Conservation (phyloP, 2,888 invertebrate species). For the Athalia rosae region DNA sequence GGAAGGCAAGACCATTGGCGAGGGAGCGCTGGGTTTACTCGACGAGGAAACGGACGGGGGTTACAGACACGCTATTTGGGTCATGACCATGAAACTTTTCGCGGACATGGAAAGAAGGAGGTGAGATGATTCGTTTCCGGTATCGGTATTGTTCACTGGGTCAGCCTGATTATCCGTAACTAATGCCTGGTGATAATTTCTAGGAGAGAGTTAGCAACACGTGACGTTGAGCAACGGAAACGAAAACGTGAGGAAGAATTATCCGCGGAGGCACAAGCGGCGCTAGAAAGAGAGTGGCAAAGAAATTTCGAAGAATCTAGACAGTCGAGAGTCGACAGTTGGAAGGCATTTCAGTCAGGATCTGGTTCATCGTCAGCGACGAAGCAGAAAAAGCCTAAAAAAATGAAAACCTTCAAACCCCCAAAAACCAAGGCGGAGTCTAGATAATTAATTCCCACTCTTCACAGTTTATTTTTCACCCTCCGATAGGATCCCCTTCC, state of each 20-base stretch:
- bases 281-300: conserved; percentile 96
- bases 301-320: conserved; percentile 99
- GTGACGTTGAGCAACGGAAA: conserved; percentile 95
- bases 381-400: conserved; percentile 87
- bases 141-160: too few species aligned
- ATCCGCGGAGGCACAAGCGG: conserved; percentile 92
- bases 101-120: conserved; percentile 97
- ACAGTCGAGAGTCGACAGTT: conserved; percentile 93
- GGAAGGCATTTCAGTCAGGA: conserved; percentile 90
- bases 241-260: conserved; percentile 95
- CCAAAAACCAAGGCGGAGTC: conserved; percentile 96
- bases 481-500: neutral
- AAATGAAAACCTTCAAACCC: conserved; percentile 90
- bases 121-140: conserved; percentile 51
- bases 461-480: neutral
- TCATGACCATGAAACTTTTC: conserved; percentile 98
- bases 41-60: conserved; percentile 92
- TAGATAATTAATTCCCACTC: conserved; percentile 77
- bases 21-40: conserved; percentile 77
- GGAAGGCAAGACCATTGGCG: conserved; percentile 81
- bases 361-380: conserved; percentile 75
- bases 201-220: conserved; percentile 86
- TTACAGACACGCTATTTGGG: conserved; percentile 95
- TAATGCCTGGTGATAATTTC: conserved; percentile 10
- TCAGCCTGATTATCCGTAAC: neutral